These are phyloP conservation scores for Crenichthys baileyi DNA, from an alignment of 2,797 vertebrate species.

Conservation along the genomic window DNA sequence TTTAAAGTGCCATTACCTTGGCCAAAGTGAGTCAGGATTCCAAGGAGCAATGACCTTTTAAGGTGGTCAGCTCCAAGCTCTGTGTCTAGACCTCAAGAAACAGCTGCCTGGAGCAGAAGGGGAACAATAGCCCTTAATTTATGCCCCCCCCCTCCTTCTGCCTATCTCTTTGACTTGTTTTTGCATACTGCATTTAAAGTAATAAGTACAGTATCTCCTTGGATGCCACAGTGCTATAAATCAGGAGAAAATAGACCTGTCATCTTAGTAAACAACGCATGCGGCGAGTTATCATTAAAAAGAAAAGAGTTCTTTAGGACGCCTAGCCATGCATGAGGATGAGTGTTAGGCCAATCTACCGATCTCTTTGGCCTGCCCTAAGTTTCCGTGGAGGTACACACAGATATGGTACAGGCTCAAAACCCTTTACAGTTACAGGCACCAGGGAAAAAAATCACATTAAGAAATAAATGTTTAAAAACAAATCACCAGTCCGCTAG, in stretches of 20 bases:
- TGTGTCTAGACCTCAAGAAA: constrained; percentile 71
- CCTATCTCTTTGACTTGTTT: constrained; percentile 73
- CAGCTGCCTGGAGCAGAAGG: constrained; percentile 69
- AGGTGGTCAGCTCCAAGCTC: constrained; percentile 66
- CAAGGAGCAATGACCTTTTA: constrained; percentile 65
- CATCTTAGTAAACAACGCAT: constrained; percentile 79
- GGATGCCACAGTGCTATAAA: constrained; percentile 77
- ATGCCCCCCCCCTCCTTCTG: constrained; percentile 45
- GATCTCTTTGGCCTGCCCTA: constrained; percentile 58
- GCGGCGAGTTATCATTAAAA: constrained; percentile 80
- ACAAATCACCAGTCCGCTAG: neutral
- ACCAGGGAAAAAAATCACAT: neutral
- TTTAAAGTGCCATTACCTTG: constrained; percentile 58
- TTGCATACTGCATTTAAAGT: constrained; percentile 80
- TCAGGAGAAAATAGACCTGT: constrained; percentile 79
- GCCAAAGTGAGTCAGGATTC: constrained; percentile 42
- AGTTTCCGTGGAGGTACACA: constrained; percentile 20
- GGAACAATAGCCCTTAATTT: constrained; percentile 74
- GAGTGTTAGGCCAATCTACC: constrained; percentile 51
- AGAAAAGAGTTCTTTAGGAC: constrained; percentile 64
- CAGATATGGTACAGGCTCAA: constrained; percentile 15
- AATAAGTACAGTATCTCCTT: constrained; percentile 81
- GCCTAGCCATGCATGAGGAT: constrained; percentile 64
- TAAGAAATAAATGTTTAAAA: neutral
- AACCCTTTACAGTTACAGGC: neutral